Base-by-base conservation (phyloP, 2,888 invertebrate genomes). In the Drosophila sordidapex region DNA sequence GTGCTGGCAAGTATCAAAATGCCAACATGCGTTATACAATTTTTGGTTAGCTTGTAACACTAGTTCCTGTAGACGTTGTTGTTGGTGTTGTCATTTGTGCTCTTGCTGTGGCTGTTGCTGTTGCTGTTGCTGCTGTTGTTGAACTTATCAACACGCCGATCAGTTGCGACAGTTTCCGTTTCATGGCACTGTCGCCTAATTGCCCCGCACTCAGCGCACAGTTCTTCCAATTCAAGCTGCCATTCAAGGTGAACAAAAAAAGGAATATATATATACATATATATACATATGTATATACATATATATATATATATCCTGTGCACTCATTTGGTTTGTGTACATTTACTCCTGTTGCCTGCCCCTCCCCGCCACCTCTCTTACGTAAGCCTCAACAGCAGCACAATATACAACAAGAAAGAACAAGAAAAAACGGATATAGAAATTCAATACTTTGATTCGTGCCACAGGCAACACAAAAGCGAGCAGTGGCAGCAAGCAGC, bases 381-480 rank as follows among this genome's bases (percentile, higher is more conserved):
- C 62, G 69, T 69, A 71, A 79, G 70, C 70, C 73, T 62, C 70
- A 64, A 70, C 76, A 74, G 71, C 65, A 73, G 66, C 68, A 76
- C 73, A 80, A 70, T 57, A 75, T 70, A 68, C 74, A 74, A 87
- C 84, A 91, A n/a, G 27, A 38, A n/a, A 13, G 84, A 91, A 46
- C 46, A 46, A 25, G 31, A 54, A 36, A 27, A 85, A 91, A 87
- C 91, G 92, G 92, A 92, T 92, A 92, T 92, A 90, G 92, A 92
- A 92, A 92, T 90, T 91, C 90, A 91, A 92, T 92, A 92, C 91
- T 90, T 91, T 92, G 92, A 92, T 92, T 91, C 92, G 92, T 92
- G 92, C 92, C 91, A 88, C 73, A 70, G 68, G 56, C 66, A 64
- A 68, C 68, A 70, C 66, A 68, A 71, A 25, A 46, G 46, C 25